A percentile compares a stretch with the other conserved stretches of the same genome.
Evolutionary conservation across 2,113 vertebrate species (phyloP).

Genomic region (Dicaeum eximium): DNA sequence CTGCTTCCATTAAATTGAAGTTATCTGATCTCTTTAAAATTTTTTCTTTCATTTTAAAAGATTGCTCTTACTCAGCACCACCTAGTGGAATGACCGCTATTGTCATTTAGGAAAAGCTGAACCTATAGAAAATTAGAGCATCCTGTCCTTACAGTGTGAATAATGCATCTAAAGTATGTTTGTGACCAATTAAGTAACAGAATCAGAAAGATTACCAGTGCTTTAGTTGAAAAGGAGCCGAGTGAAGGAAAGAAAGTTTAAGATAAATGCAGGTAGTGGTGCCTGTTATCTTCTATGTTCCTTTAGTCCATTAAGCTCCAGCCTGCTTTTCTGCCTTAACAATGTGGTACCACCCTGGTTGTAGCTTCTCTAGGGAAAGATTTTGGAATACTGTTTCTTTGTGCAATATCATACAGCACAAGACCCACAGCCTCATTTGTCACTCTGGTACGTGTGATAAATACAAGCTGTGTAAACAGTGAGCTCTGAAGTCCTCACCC

Average conservation of each 20-base stretch:
- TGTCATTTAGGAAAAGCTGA: background rate
- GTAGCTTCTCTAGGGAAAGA: background rate
- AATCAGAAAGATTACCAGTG: background rate
- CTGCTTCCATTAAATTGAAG: background rate
- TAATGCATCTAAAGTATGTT: background rate
- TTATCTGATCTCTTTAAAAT: background rate
- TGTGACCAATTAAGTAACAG: background rate
- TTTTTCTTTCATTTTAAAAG: background rate
- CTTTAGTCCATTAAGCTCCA: background rate
- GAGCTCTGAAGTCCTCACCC: background rate
- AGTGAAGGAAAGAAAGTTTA: background rate
- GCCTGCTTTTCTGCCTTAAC: background rate
- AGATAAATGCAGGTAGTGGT: rapidly evolving
- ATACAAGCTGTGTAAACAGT: background rate
- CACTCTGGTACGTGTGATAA: background rate
- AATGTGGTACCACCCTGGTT: background rate
- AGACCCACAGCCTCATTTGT: background rate
- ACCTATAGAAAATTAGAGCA: background rate
- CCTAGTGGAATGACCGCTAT: slow-evolving; percentile 62
- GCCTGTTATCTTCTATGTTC: background rate
- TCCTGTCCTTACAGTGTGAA: background rate
- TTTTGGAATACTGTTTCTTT: background rate
- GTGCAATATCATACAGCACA: background rate
- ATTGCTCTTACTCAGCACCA: slow-evolving; percentile 67
- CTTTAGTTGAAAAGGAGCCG: background rate